Evolutionary conservation across 2,113 vertebrate species (phyloP).

Genomic region (Odontophorus gujanensis): DNA sequence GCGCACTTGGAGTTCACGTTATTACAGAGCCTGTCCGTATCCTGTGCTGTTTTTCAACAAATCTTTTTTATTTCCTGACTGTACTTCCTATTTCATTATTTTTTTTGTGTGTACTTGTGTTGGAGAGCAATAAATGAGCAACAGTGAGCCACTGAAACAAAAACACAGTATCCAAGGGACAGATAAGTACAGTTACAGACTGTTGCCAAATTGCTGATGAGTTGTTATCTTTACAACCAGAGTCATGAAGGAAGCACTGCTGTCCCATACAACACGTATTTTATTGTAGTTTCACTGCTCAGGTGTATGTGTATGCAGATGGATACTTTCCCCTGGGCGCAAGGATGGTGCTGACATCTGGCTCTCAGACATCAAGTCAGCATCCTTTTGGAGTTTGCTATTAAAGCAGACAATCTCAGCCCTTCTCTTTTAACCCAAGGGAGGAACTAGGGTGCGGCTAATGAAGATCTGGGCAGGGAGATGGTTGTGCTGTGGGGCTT

Average conservation of each 20-base stretch:
- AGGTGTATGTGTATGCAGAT: neutral
- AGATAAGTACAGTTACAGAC: neutral
- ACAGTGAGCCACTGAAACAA: neutral
- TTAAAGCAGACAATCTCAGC: neutral
- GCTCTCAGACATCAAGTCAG: neutral
- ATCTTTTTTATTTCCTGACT: neutral
- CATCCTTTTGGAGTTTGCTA: neutral
- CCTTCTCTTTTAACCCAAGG: neutral
- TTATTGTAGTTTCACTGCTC: neutral
- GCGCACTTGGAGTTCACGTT: neutral
- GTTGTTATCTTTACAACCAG: neutral
- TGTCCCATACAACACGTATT: neutral
- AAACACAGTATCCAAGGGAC: neutral
- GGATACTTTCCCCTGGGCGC: accelerated
- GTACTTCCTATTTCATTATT: neutral
- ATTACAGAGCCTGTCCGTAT: neutral
- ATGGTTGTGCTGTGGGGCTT: neutral
- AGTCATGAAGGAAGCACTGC: neutral
- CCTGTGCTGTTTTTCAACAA: neutral
- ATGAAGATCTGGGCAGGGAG: neutral
- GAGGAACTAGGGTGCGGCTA: neutral
- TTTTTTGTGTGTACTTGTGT: neutral
- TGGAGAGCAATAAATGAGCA: neutral
- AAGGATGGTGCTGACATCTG: neutral
- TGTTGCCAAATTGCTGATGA: neutral